These are phyloP conservation scores for Typhlichthys subterraneus DNA, from an alignment of 2,797 vertebrate genomes.

Conservation along the genomic window DNA sequence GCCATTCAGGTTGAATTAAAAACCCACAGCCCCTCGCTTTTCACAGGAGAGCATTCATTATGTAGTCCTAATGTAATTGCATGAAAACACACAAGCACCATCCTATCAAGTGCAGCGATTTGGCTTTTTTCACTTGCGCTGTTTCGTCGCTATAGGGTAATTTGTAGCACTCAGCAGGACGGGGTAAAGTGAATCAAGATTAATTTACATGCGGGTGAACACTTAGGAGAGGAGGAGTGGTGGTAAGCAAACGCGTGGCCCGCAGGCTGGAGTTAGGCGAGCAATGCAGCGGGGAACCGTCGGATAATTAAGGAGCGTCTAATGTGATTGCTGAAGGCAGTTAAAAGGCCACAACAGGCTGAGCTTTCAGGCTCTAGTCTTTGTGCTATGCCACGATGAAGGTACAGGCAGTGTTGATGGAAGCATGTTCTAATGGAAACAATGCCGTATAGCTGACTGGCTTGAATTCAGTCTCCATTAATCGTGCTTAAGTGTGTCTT, in stretches of 20 bases:
- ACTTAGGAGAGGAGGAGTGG: conserved; percentile 95
- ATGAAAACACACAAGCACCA: conserved; percentile 94
- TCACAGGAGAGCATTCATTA: conserved; percentile 98
- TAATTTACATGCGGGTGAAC: conserved; percentile 99
- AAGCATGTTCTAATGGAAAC: conserved; percentile 47
- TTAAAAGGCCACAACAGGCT: conserved; percentile 85
- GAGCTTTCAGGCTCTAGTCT: conserved; percentile 79
- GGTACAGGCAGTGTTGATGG: conserved; percentile 33
- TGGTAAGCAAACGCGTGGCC: conserved; percentile 97
- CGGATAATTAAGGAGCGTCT: conserved; percentile 96
- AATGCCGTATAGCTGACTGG: conserved; percentile 64
- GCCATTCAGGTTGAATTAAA: conserved; percentile 98
- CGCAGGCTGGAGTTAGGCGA: conserved; percentile 86
- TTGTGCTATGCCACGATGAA: conserved; percentile 34
- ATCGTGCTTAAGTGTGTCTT: conserved; percentile 52
- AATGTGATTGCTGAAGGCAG: conserved; percentile 93
- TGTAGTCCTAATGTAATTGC: conserved; percentile 96
- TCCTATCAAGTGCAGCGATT: conserved; percentile 96
- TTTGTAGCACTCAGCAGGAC: conserved; percentile 99
- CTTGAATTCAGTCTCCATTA: conserved; percentile 48
- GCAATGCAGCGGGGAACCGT: conserved; percentile 64
- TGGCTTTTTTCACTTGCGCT: conserved; percentile 88
- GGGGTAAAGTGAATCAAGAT: conserved; percentile 99
- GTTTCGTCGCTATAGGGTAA: conserved; percentile 98
- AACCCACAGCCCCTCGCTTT: conserved; percentile 97